phyloP scores from a whole-genome alignment of 2,888 invertebrate species.

The Sphaeridia pumilis region DNA sequence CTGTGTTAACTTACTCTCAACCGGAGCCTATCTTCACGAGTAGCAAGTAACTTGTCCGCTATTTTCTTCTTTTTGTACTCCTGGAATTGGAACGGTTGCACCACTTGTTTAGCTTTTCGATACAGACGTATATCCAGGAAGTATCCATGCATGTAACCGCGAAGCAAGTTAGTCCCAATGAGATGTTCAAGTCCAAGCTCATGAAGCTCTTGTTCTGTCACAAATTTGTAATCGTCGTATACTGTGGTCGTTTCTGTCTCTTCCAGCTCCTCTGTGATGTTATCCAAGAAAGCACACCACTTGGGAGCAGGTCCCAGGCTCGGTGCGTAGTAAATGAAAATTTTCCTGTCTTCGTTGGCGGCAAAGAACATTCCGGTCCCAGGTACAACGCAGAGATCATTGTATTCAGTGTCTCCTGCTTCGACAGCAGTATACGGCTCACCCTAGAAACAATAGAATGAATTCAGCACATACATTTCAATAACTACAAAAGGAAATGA shows the following conservation, averaged over 20 bases:
- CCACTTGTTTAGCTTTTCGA: slow-evolving; percentile 77
- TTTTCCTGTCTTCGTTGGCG: slow-evolving; percentile 50
- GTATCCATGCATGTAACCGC: slow-evolving; percentile 98
- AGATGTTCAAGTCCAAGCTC: slow-evolving; percentile 80
- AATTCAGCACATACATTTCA: slow-evolving; percentile 8
- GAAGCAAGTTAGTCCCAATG: slow-evolving; percentile 77
- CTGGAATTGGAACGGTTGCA: slow-evolving; percentile 88
- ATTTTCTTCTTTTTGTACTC: slow-evolving; percentile 83
- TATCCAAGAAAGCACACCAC: slow-evolving; percentile 96
- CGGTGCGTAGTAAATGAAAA: slow-evolving; percentile 11
- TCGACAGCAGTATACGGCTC: slow-evolving; percentile 90
- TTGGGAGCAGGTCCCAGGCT: slow-evolving; percentile 76
- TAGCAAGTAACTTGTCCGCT: slow-evolving; percentile 74
- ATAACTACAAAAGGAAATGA: no score
- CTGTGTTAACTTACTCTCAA: slow-evolving; percentile 47
- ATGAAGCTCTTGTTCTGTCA: slow-evolving; percentile 81
- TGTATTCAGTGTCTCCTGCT: slow-evolving; percentile 62
- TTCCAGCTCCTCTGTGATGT: slow-evolving; percentile 92
- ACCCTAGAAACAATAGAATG: slow-evolving; percentile 50
- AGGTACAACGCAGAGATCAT: slow-evolving; percentile 80
- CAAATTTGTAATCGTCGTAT: slow-evolving; percentile 97
- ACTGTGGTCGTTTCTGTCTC: slow-evolving; percentile 67
- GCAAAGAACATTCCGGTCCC: slow-evolving; percentile 83
- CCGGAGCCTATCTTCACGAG: slow-evolving; percentile 62
- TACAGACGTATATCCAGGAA: slow-evolving; percentile 89